Conservation (phyloP, 2,888 invertebrate species). For the Aphrophora alni region DNA sequence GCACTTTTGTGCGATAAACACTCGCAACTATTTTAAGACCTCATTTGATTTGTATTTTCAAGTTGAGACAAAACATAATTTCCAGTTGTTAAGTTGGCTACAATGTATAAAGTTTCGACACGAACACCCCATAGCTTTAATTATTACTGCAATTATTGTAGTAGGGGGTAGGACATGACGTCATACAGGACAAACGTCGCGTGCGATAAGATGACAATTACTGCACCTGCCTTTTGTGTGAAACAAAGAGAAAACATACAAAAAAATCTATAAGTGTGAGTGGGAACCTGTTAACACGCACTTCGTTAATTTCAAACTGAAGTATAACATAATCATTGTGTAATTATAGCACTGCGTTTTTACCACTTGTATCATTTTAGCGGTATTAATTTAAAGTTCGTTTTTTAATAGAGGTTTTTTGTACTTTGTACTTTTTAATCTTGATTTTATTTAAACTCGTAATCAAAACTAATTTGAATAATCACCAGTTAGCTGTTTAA, state of each 20-base stretch:
- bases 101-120: background rate
- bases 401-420: background rate
- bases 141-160: background rate
- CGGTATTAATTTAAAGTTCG: background rate
- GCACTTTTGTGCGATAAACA: no score
- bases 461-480: conserved; percentile 1
- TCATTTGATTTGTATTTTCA: background rate
- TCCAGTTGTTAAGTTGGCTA: background rate
- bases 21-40: background rate
- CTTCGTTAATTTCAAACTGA: no score
- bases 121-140: background rate
- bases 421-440: background rate
- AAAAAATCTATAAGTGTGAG: background rate
- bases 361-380: background rate
- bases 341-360: background rate
- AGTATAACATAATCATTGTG: background rate
- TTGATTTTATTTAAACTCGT: background rate
- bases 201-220: conserved; percentile 2
- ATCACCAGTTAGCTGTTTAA: background rate
- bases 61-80: background rate
- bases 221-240: background rate
- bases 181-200: background rate
- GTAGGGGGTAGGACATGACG: background rate
- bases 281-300: background rate
- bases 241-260: background rate